Base-by-base conservation (phyloP, 2,888 invertebrate species). In the Aphidius colemani region DNA sequence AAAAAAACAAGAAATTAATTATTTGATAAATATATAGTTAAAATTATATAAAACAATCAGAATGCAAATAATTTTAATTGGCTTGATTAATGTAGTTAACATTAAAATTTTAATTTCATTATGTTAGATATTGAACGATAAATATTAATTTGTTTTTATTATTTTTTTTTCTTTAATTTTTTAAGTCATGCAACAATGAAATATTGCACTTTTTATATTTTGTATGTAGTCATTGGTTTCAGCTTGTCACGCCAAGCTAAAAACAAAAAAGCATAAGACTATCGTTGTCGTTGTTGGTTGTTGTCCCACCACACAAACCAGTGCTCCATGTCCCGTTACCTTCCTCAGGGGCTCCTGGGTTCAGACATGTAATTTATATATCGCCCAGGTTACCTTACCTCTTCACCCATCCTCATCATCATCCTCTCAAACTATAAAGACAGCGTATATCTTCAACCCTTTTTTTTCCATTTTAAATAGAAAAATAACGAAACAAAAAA, bases 291-390 rank as follows among this genome's bases (percentile, higher is more conserved):
- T 57, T 57, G 57, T 57, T 46, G 39, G 30, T 30, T 30, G 30
- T 30, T 30, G 30, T 30, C 30, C 5, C 30, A 30, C 30, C 30
- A 30, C 30, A 30, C 30, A 30, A 30, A 46, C 46, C 57, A 46
- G 46, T 57, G 57, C 57, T 65, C 67, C 53, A 49, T 67, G 72
- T 80, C 74, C 80, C 80, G 80, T 80, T 80, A 70, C 76, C 69
- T 73, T 75, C 75, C 78, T 75, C 73, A 67, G 70, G 75, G 76
- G 71, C 74, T 75, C 72, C 74, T 67, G 71, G 71, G 75, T 74
- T 75, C 78, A 75, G 77, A 79, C 77, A 74, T 79, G 76, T 79
- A 80, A 80, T 79, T 80, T 80, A 80, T 80, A 80, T 78, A 78
- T 79, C 75, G 76, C 75, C 73, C 74, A 67, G 72, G 72, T 53